Evolutionary conservation across 2,888 invertebrate species (phyloP).

Genomic region (Leptogaster cylindrica): DNA sequence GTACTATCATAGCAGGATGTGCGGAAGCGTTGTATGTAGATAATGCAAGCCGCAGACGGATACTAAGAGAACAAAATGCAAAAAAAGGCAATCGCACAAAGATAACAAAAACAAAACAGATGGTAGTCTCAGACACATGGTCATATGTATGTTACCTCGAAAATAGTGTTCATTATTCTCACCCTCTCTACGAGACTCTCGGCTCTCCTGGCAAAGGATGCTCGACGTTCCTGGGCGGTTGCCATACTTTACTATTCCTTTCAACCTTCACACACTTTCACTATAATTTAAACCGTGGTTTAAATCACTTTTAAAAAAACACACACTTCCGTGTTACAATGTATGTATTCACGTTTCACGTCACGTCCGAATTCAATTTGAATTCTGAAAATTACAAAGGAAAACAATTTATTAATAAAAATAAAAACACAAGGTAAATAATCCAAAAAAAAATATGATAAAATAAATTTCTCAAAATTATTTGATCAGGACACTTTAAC

Average conservation of each 20-base stretch:
- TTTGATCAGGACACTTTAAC: neutral
- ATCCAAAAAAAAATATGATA: neutral
- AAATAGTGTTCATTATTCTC: slow-evolving; percentile 62
- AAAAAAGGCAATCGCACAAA: slow-evolving; percentile 18
- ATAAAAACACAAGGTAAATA: neutral
- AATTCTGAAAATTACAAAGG: neutral
- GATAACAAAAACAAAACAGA: slow-evolving; percentile 34
- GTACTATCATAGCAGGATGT: no score
- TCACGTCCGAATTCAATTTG: no score
- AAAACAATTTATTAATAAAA: neutral
- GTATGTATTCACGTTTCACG: neutral
- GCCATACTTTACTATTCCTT: slow-evolving; percentile 51
- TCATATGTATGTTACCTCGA: slow-evolving; percentile 62
- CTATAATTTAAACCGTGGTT: neutral
- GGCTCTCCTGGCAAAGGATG: slow-evolving; percentile 60
- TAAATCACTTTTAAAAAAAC: neutral
- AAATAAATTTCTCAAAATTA: neutral
- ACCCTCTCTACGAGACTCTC: slow-evolving; percentile 62
- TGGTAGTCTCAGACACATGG: slow-evolving; percentile 55
- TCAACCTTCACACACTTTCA: neutral
- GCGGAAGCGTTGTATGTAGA: neutral
- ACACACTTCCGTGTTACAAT: slow-evolving; percentile 1
- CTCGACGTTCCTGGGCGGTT: slow-evolving; percentile 57
- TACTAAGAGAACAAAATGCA: neutral
- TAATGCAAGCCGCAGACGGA: no score